Evolutionary conservation across 2,797 vertebrate species (phyloP), one percentile per base, ranked within the genome.

Genomic region (Typhlichthys subterraneus): DNA sequence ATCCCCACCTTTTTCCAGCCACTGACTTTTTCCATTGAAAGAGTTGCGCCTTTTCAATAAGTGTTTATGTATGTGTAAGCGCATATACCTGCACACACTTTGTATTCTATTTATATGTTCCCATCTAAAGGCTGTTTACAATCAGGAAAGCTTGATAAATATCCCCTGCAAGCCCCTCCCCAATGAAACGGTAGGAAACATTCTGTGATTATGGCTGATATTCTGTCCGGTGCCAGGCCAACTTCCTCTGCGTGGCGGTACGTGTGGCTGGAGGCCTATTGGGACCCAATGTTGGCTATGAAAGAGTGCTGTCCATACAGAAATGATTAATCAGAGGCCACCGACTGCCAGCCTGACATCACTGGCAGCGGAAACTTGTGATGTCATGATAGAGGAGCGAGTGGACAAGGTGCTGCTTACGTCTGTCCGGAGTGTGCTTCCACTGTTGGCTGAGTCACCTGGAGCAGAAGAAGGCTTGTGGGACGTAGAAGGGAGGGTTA

Each of bases 1-100:
- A 73, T 83, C 74, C 54, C 76, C 73, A 79, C 79, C 71, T 77
- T 80, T 87, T 85, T 86, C 76, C 80, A 82, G 57, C 33, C 64
- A 51, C 23, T 77, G 53, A 79, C 68, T 77, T 85, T 87, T 80
- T 59, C 66, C 23, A 59, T 13, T 53, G 47, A 59, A 64, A 57
- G 59, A 62, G 54, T 71, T 51, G 15, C 45, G 33, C 50, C 50
- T 63, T 53, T 46, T 45, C 45, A 65, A 29, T 46, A 42, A 54
- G 61, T 55, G 56, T 53, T 57, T 46, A 61, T 66, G 59, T 65
- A 47, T 61, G 62, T 29, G 1, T 45, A 51, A 50, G 19, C 59
- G 4, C 13, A 5, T 31, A 14, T 48, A 15, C 11, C 14, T 12
- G 68, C 29, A 58, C 23, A 19, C n/a, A 48, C 13, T 12, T 19